These are phyloP conservation scores for Hyppa rectilinea DNA, from an alignment of 2,888 invertebrate genomes.

Conservation along the genomic window DNA sequence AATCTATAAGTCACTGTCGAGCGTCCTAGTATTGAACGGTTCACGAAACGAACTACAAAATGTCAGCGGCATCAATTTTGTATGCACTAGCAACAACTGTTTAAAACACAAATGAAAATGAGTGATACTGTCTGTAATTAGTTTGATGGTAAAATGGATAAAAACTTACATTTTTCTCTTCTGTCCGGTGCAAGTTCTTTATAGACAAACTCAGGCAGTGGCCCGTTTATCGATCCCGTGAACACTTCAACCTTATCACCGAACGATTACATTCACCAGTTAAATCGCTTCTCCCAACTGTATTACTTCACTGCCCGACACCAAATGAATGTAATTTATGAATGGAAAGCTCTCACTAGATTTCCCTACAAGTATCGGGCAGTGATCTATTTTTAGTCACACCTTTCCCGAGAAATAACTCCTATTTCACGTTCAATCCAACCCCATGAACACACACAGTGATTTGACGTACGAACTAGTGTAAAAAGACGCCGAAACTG, in stretches of 20 bases:
- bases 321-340: conserved; percentile 87
- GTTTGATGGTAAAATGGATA: conserved; percentile 3
- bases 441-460: conserved; percentile 70
- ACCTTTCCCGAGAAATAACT: conserved; percentile 64
- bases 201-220: conserved; percentile 43
- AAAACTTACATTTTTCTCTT: conserved; percentile 67
- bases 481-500: conserved; percentile 69
- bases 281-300: conserved; percentile 72
- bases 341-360: conserved; percentile 83
- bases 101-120: neutral
- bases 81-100: neutral
- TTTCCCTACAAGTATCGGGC: conserved; percentile 77
- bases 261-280: conserved; percentile 71
- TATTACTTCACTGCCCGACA: conserved; percentile 81
- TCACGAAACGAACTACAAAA: conserved; percentile 29
- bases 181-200: conserved; percentile 40
- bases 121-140: neutral
- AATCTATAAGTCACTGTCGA: conserved; percentile 38
- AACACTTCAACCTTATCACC: conserved; percentile 61
- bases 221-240: conserved; percentile 57
- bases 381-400: conserved; percentile 83
- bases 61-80: neutral
- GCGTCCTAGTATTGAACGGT: conserved; percentile 44
- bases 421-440: conserved; percentile 54
- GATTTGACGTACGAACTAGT: conserved; percentile 65